Evolutionary conservation across 1,140 invertebrate genomes (phyloP).

Genomic region (Ganaspis sp.): DNA sequence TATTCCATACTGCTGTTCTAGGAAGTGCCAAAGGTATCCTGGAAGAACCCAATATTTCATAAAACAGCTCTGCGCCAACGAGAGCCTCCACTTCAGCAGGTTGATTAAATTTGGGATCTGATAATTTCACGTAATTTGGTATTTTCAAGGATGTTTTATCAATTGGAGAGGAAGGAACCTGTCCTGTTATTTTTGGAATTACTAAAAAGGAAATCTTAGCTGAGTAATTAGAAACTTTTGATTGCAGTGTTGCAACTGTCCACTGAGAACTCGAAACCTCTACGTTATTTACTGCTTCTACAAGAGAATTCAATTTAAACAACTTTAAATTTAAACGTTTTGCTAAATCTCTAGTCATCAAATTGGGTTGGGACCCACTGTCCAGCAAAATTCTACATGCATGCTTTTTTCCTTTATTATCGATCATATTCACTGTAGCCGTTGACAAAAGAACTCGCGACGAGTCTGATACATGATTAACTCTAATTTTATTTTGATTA

Average conservation of each 20-base stretch:
- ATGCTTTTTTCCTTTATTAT: slow-evolving; percentile 18
- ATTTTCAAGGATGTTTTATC: slow-evolving; percentile 11
- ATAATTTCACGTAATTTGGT: slow-evolving; percentile 20
- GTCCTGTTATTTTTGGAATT: slow-evolving; percentile 4
- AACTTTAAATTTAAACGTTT: slow-evolving; percentile 23
- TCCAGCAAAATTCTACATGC: slow-evolving; percentile 40
- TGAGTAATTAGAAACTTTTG: not conserved
- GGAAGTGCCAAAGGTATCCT: slow-evolving; percentile 34
- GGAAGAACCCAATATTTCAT: slow-evolving; percentile 26
- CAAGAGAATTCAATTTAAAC: slow-evolving; percentile 6
- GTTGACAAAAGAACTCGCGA: slow-evolving; percentile 40
- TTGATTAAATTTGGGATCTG: slow-evolving; percentile 35
- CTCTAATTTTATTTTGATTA: not conserved
- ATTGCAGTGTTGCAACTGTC: slow-evolving; percentile 1
- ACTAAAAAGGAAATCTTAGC: slow-evolving; percentile 24
- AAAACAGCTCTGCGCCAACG: slow-evolving; percentile 33
- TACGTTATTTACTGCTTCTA: slow-evolving; percentile 29
- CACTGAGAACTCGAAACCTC: slow-evolving; percentile 10
- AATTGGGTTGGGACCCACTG: slow-evolving; percentile 35
- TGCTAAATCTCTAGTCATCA: slow-evolving; percentile 33
- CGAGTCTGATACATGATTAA: not conserved
- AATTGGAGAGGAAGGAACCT: slow-evolving; percentile 20
- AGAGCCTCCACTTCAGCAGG: slow-evolving; percentile 28
- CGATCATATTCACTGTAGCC: slow-evolving; percentile 29
- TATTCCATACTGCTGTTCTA: not conserved